These are phyloP conservation scores for Ormyrus labotus DNA, from an alignment of 2,888 invertebrate species.

Conservation along the genomic window DNA sequence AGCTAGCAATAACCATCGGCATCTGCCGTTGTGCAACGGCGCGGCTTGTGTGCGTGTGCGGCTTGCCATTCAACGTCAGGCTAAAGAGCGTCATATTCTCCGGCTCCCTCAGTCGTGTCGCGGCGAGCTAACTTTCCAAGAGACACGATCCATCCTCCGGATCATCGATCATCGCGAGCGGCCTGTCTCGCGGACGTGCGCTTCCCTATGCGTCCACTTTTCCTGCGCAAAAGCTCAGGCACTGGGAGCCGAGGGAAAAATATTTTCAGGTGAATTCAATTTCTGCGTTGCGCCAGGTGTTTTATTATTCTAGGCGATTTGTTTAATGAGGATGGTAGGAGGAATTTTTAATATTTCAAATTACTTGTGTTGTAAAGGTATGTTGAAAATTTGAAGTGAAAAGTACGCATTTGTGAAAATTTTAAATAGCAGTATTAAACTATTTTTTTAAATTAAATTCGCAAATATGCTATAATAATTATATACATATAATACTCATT, in stretches of 20 bases:
- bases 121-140: conserved; percentile 57
- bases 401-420: too few species aligned
- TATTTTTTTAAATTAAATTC: too few species aligned
- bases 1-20: conserved; percentile 39
- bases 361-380: too few species aligned
- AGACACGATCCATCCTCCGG: conserved; percentile 64
- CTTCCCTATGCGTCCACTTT: conserved; percentile 7
- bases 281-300: too few species aligned
- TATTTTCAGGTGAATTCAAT: too few species aligned
- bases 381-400: too few species aligned
- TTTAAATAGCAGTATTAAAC: too few species aligned
- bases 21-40: conserved; percentile 21
- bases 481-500: too few species aligned
- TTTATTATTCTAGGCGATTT: too few species aligned
- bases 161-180: conserved; percentile 65
- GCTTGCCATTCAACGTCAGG: conserved; percentile 54
- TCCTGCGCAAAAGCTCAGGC: not conserved
- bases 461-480: too few species aligned
- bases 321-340: too few species aligned
- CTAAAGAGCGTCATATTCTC: conserved; percentile 57
- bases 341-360: too few species aligned
- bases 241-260: not conserved
- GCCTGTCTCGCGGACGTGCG: not conserved
- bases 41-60: not conserved
- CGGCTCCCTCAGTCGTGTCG: not conserved